phyloP scores from a whole-genome alignment of 2,888 invertebrate species.

The Arctia plantaginis region DNA sequence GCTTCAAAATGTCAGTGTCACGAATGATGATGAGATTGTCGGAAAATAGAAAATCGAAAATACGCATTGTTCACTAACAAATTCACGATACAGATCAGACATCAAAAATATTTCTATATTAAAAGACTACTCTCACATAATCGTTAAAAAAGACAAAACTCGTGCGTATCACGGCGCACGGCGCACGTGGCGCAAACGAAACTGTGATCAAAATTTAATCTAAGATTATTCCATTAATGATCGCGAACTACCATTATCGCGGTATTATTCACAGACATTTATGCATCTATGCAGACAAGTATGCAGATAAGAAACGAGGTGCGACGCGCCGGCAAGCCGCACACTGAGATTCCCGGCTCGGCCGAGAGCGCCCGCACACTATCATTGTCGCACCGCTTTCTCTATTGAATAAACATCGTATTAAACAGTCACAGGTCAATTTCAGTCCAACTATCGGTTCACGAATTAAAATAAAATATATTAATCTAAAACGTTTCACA shows the following conservation, averaged over 20 bases:
- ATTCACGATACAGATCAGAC: conserved; percentile 83
- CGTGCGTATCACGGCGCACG: conserved; percentile 67
- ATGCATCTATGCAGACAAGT: conserved; percentile 47
- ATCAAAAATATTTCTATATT: conserved; percentile 84
- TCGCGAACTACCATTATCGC: conserved; percentile 57
- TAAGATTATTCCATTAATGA: conserved; percentile 62
- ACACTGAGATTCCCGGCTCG: conserved; percentile 79
- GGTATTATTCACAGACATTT: conserved; percentile 56
- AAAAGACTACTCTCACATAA: conserved; percentile 80
- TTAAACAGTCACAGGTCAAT: conserved; percentile 74
- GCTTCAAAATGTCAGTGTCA: conserved; percentile 80
- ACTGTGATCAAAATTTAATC: conserved; percentile 69
- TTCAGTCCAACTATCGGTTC: conserved; percentile 73
- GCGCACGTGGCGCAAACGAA: conserved; percentile 62
- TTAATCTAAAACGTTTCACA: conserved; percentile 60
- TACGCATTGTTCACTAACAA: conserved; percentile 76
- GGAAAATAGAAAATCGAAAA: conserved; percentile 77
- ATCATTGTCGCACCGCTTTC: conserved; percentile 65
- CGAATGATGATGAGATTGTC: conserved; percentile 73
- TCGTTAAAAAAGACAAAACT: conserved; percentile 72
- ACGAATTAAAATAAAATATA: conserved; percentile 65
- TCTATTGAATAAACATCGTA: conserved; percentile 61
- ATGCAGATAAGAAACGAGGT: conserved; percentile 48
- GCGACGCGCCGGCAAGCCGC: conserved; percentile 57
- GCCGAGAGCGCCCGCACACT: conserved; percentile 31